Evolutionary conservation across 2,113 vertebrate species (phyloP).

Genomic region (Datnioides undecimradiatus): DNA sequence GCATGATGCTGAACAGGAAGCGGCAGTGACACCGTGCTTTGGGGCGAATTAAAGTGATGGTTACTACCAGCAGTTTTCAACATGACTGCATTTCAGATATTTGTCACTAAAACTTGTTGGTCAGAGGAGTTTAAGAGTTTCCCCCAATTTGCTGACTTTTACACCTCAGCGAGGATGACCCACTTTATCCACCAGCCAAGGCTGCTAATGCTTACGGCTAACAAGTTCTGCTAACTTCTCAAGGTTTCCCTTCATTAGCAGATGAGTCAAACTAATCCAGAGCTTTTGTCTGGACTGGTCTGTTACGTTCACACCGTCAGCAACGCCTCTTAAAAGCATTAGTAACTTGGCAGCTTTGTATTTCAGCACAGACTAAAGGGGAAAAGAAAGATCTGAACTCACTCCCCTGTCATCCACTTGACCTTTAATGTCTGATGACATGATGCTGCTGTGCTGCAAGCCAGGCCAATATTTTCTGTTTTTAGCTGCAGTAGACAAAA

Average conservation of each 20-base stretch:
- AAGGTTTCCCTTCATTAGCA: not conserved
- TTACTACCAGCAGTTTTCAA: not conserved
- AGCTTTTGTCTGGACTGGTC: constrained; percentile 1
- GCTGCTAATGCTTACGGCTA: not conserved
- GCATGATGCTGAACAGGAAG: no score
- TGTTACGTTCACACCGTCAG: not conserved
- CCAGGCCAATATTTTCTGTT: no score
- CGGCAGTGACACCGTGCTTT: no score
- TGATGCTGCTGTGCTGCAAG: no score
- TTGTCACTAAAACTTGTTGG: no score
- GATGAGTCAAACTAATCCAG: constrained; percentile 4
- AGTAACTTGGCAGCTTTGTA: no score
- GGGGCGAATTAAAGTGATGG: no score
- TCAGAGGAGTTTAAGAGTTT: no score
- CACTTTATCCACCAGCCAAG: not conserved
- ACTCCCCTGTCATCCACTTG: no score
- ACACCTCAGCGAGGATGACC: not conserved
- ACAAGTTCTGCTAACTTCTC: not conserved
- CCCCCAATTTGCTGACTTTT: not conserved
- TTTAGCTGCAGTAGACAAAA: no score
- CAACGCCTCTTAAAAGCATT: constrained; percentile 6
- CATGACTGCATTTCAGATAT: not conserved
- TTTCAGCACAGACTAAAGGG: not conserved
- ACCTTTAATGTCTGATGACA: no score
- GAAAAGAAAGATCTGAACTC: no score